A percentile compares a stretch with the other conserved stretches of the same genome.
These are phyloP conservation scores for Sakesphorus luctuosus DNA, from an alignment of 2,113 vertebrate genomes.

Conservation along the genomic window DNA sequence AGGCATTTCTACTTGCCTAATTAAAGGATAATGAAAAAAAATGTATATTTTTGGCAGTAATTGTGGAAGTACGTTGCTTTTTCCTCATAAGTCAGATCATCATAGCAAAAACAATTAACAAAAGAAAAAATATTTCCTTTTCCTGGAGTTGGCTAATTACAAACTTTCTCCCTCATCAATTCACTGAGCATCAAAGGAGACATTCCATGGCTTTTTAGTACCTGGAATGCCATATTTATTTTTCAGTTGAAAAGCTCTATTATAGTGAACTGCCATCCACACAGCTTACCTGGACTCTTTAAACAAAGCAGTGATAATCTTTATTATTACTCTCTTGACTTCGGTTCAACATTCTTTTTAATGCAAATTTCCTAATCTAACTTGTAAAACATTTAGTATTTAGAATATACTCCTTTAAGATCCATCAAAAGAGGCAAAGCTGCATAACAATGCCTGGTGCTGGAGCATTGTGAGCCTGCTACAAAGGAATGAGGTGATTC, in stretches of 20 bases:
- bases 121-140: constrained; percentile 12
- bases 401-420: constrained; percentile 70
- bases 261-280: not conserved
- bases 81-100: not conserved
- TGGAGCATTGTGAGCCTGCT: constrained; percentile 65
- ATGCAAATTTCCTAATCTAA: constrained; percentile 73
- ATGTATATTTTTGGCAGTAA: not conserved
- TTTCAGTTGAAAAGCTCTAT: not conserved
- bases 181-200: not conserved
- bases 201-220: not conserved
- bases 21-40: not conserved
- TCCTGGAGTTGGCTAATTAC: constrained; percentile 6
- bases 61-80: not conserved
- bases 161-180: not conserved
- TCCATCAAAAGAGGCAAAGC: constrained; percentile 67
- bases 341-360: constrained; percentile 52
- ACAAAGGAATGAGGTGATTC: constrained; percentile 78
- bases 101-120: not conserved
- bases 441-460: constrained; percentile 68
- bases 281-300: constrained; percentile 24
- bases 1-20: not conserved
- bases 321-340: constrained; percentile 26
- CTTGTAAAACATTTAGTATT: constrained; percentile 80
- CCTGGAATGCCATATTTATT: not conserved
- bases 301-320: constrained; percentile 31